A percentile compares a stretch with the other conserved stretches of the same genome.
Conservation (phyloP, 2,888 invertebrate species). For the Pteria penguin region DNA sequence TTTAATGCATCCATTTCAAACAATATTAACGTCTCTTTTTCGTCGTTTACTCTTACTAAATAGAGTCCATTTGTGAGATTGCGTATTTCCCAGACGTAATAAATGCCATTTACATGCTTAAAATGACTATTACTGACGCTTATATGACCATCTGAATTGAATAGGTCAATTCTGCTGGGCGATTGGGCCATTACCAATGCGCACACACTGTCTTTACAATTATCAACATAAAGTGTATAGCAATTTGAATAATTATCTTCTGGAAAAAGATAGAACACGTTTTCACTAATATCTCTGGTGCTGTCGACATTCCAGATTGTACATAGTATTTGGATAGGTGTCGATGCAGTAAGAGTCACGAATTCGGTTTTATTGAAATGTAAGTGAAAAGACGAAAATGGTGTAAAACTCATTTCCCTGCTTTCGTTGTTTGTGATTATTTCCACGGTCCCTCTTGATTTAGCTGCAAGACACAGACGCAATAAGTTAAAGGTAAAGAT, state of each 20-base stretch:
- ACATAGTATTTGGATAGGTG: too few species aligned
- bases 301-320: too few species aligned
- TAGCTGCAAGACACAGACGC: too few species aligned
- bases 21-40: not conserved
- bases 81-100: constrained; percentile 13
- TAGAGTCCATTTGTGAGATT: constrained; percentile 15
- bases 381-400: too few species aligned
- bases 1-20: not conserved
- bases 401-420: too few species aligned
- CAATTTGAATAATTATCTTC: not conserved
- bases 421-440: too few species aligned
- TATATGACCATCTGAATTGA: not conserved
- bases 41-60: constrained; percentile 3
- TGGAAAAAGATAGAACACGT: not conserved
- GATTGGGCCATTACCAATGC: not conserved
- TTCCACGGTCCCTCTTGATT: too few species aligned
- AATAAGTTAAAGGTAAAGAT: too few species aligned
- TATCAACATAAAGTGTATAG: not conserved
- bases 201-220: not conserved
- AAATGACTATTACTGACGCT: not conserved
- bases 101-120: not conserved
- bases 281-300: too few species aligned
- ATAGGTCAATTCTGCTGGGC: not conserved
- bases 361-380: too few species aligned
- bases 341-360: too few species aligned